Evolutionary conservation across 1,140 invertebrate genomes (phyloP).

Genomic region (Bombus sibiricus): DNA sequence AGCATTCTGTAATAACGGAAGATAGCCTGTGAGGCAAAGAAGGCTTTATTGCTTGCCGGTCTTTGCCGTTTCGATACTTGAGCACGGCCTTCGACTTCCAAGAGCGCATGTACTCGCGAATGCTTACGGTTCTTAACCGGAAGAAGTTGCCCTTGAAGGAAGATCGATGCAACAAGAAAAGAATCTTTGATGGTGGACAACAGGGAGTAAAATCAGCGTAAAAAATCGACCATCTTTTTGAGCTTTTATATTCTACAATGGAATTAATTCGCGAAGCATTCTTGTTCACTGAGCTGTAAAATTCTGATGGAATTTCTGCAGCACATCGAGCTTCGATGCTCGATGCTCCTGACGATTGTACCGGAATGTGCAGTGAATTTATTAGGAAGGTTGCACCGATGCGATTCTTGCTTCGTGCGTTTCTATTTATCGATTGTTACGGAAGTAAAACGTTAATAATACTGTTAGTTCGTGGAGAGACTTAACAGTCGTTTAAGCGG

Average conservation of each 20-base stretch:
- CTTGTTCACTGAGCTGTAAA: not conserved
- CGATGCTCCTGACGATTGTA: not conserved
- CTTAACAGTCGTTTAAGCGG: not conserved
- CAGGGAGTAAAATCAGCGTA: not conserved
- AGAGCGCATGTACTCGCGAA: conserved; percentile 20
- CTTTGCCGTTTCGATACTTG: not conserved
- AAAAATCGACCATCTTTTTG: not conserved
- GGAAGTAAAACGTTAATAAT: not conserved
- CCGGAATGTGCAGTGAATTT: not conserved
- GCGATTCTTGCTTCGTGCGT: not conserved
- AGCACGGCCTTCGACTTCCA: conserved; percentile 41
- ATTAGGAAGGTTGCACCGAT: not conserved
- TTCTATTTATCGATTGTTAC: not conserved
- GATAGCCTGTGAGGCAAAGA: conserved; percentile 52
- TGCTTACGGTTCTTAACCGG: not conserved
- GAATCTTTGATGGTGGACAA: not conserved
- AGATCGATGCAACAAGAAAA: conserved; percentile 20
- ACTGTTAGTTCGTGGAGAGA: not conserved
- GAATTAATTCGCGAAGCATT: conserved; percentile 9
- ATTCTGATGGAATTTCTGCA: not conserved
- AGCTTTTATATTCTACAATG: not conserved
- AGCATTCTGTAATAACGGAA: conserved; percentile 66
- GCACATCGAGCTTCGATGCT: not conserved
- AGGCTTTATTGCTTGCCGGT: conserved; percentile 59
- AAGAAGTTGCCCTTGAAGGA: not conserved